phyloP scores from a whole-genome alignment of 1,140 invertebrate species.

The Latrodectus geometricus region DNA sequence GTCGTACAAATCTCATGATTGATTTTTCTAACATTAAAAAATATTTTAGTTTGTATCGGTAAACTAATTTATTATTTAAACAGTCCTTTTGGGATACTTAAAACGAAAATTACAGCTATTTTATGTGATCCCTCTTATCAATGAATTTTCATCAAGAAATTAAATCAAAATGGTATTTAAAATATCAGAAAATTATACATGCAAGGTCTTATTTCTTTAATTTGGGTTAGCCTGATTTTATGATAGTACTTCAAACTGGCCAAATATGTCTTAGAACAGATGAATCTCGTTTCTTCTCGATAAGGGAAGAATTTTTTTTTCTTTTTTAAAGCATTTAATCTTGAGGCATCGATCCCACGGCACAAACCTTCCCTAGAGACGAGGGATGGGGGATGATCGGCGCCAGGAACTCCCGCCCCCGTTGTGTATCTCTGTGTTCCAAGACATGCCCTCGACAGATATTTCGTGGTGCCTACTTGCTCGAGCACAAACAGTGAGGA shows the following conservation, averaged over 20 bases:
- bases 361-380: slow-evolving; percentile 22
- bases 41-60: too few relatives aligned
- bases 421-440: slow-evolving; percentile 25
- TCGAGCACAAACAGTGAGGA: slow-evolving; percentile 28
- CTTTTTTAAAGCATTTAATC: background rate
- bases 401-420: slow-evolving; percentile 13
- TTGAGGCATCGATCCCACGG: slow-evolving; percentile 31
- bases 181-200: too few relatives aligned
- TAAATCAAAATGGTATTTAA: too few relatives aligned
- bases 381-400: slow-evolving; percentile 1
- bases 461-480: slow-evolving; percentile 24
- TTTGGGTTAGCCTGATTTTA: too few relatives aligned
- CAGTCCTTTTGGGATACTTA: too few relatives aligned
- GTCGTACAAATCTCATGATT: too few relatives aligned
- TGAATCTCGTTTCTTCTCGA: background rate
- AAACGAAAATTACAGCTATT: too few relatives aligned
- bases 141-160: too few relatives aligned
- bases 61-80: too few relatives aligned
- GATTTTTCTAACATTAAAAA: too few relatives aligned
- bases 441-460: slow-evolving; percentile 50
- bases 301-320: background rate
- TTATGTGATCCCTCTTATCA: too few relatives aligned
- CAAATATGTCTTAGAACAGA: slow-evolving; percentile 28
- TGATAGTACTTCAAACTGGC: background rate
- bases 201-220: too few relatives aligned